Evolutionary conservation across 2,797 vertebrate species (phyloP).

Genomic region (Xenopus petersii): DNA sequence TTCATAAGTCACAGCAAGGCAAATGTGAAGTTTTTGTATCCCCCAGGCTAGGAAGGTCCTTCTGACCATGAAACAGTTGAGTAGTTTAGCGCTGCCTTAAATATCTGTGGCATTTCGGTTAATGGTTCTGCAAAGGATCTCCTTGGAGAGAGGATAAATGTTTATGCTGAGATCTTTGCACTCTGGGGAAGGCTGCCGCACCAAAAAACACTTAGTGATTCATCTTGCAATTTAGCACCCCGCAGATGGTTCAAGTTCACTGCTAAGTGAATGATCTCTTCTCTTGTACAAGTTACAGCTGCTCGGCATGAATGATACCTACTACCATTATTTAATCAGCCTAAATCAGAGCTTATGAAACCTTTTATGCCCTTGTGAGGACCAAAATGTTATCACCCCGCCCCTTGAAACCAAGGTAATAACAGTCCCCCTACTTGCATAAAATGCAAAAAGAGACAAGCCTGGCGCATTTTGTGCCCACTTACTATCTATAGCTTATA

Average conservation of each 20-base stretch:
- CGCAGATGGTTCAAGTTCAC: slow-evolving; percentile 15
- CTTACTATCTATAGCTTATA: too few relatives aligned
- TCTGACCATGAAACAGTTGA: slow-evolving; percentile 29
- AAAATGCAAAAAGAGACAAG: too few relatives aligned
- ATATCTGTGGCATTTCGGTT: slow-evolving; percentile 34
- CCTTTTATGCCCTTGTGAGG: too few relatives aligned
- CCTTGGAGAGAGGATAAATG: slow-evolving; percentile 27
- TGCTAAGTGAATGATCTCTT: slow-evolving; percentile 14
- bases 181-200: slow-evolving; percentile 24
- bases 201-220: slow-evolving; percentile 31
- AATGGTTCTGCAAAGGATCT: slow-evolving; percentile 10
- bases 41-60: slow-evolving; percentile 26
- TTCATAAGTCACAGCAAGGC: background rate
- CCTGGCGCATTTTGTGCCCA: too few relatives aligned
- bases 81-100: slow-evolving; percentile 7
- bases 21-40: slow-evolving; percentile 6
- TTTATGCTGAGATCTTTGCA: slow-evolving; percentile 23
- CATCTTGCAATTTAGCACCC: slow-evolving; percentile 21
- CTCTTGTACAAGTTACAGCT: too few relatives aligned
- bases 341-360: too few relatives aligned
- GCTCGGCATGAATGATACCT: too few relatives aligned
- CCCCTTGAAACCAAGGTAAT: too few relatives aligned
- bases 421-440: too few relatives aligned
- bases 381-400: too few relatives aligned
- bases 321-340: too few relatives aligned